Percentiles rank a stretch among this genome's conserved stretches.
Conservation (phyloP, 2,113 vertebrate species). For the Lophura nycthemera region DNA sequence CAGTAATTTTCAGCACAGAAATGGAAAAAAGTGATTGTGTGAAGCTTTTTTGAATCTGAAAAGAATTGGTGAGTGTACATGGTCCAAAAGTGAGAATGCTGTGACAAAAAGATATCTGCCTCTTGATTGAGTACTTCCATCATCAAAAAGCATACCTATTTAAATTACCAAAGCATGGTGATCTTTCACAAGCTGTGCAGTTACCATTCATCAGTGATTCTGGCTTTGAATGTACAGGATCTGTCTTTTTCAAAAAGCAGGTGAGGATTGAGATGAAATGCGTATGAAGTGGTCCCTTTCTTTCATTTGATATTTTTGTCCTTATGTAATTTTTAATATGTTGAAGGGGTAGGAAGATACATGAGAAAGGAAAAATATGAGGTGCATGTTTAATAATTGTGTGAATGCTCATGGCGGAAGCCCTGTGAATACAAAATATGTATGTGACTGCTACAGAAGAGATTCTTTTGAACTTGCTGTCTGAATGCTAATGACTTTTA, state of each 20-base stretch:
- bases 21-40: conserved; percentile 8
- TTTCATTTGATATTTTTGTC: not conserved
- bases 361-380: not conserved
- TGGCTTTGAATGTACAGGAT: not conserved
- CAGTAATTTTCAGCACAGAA: conserved; percentile 34
- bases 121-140: not conserved
- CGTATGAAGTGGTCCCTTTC: not conserved
- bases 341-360: not conserved
- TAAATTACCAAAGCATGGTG: not conserved
- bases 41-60: conserved; percentile 51
- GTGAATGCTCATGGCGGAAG: not conserved
- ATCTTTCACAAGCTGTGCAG: not conserved
- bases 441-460: not conserved
- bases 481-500: not conserved
- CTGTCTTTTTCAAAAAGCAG: not conserved
- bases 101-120: conserved; percentile 8
- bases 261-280: not conserved
- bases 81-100: conserved; percentile 13
- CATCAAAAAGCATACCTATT: not conserved
- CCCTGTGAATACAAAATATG: not conserved
- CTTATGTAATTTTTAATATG: not conserved
- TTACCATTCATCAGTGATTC: not conserved
- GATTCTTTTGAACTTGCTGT: not conserved
- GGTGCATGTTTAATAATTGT: not conserved
- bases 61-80: not conserved